These are phyloP conservation scores for Macrosiphum euphorbiae DNA, from an alignment of 2,888 invertebrate genomes.

Conservation along the genomic window DNA sequence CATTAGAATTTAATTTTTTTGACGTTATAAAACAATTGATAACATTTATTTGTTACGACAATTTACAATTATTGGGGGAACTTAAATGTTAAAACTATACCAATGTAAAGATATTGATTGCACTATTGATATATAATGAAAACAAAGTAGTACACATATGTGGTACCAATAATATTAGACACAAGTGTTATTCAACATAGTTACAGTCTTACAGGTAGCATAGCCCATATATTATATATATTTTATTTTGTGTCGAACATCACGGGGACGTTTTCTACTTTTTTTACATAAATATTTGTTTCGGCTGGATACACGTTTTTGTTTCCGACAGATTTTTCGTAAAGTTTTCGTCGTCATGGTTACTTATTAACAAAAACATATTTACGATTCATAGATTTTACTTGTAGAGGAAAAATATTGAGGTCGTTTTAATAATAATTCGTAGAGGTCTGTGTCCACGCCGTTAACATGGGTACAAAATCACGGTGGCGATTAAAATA, in stretches of 20 bases:
- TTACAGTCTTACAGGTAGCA: not conserved
- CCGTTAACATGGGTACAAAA: not conserved
- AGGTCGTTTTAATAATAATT: not conserved
- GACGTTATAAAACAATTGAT: not conserved
- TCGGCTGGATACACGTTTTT: no score
- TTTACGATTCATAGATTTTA: no score
- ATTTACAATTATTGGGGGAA: not conserved
- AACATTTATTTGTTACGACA: not conserved
- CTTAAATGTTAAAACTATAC: not conserved
- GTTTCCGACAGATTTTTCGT: no score
- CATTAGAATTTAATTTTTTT: not conserved
- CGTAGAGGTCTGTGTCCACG: not conserved
- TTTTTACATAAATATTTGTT: no score
- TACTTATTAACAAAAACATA: no score
- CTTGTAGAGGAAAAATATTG: no score
- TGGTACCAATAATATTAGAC: not conserved
- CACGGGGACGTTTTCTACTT: not conserved
- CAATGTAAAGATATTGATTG: not conserved
- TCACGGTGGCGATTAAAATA: not conserved
- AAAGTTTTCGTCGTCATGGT: no score
- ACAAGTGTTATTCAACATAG: not conserved
- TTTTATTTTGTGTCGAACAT: not conserved
- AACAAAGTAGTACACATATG: not conserved
- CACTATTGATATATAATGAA: not conserved
- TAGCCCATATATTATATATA: not conserved